Base-by-base conservation (phyloP, 2,113 vertebrate species). In the Jaculus jaculus region DNA sequence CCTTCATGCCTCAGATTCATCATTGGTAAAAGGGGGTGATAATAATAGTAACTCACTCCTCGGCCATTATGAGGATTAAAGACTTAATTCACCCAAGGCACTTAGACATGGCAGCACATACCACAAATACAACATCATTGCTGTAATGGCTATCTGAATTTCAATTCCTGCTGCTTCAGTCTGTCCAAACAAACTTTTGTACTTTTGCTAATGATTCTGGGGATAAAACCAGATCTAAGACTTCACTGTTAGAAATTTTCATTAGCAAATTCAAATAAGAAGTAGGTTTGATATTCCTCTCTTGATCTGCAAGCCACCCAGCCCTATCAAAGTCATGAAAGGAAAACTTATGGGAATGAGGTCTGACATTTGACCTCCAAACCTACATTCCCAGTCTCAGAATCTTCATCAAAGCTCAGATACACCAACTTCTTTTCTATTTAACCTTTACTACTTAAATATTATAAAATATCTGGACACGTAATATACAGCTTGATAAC, bases 401-500 rank as follows among this genome's bases (percentile, higher is more conserved):
- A 82, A 63, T 75, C 30, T 51, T 89, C 28, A n/a, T 83, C 72
- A 81, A 32, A 74, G 63, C 65, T 94, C 37, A 84, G n/a, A 84
- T 30, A 77, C 8, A 84, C 7, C 72, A 84, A 51, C 84, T 18
- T 85, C 82, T 66, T 61, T 86, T 75, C 54, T 71, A 21, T 20
- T 77, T 47, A 73, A 20, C 69, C 37, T 91, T 91, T 39, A 91
- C 68, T 73, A 84, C 26, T 83, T 61, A 91, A 92, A 93, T 89
- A 79, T 37, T 34, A 71, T 72, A 71, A 87, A 86, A 80, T 85
- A 91, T 75, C 63, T 87, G 81, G 68, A 21, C 39, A 61, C 1
- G 16, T n/a, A 30, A 15, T 13, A 0, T 20, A 71, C 6, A 51
- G 54, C 21, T 95, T 23, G 92, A 42, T 54, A 91, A 93, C 79